Conservation (phyloP, 2,888 invertebrate genomes). For the Heteropelma amictum region DNA sequence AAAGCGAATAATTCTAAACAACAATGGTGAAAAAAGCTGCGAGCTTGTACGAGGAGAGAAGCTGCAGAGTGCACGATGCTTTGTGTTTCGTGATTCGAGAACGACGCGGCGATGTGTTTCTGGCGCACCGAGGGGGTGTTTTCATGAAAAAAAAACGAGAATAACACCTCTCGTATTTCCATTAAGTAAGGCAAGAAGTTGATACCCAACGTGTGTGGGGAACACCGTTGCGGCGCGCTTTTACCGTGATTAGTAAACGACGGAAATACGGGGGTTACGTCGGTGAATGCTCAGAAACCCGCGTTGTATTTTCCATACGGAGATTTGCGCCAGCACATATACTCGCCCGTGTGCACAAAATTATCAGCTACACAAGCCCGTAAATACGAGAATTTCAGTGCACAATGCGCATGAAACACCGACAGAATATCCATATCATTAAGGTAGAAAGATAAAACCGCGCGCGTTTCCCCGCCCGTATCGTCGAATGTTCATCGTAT, state of each 20-base stretch:
- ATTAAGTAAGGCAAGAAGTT: constrained; percentile 68
- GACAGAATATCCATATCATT: constrained; percentile 19
- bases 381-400: constrained; percentile 25
- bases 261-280: constrained; percentile 62
- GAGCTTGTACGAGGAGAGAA: no score
- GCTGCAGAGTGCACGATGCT: no score
- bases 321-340: constrained; percentile 23
- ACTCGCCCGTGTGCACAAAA: background rate
- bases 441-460: background rate
- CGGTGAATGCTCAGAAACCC: constrained; percentile 58
- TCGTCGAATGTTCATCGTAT: no score
- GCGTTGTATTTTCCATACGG: constrained; percentile 54
- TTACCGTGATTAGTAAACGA: constrained; percentile 74
- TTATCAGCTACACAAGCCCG: background rate
- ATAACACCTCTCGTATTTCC: constrained; percentile 71
- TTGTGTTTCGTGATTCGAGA: no score
- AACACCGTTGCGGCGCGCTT: constrained; percentile 62
- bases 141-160: constrained; percentile 45
- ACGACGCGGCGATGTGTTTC: background rate
- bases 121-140: constrained; percentile 1
- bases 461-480: constrained; percentile 9
- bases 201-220: constrained; percentile 29
- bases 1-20: no score
- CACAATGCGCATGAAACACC: background rate
- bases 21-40: background rate